These are phyloP conservation scores for Salvator merianae DNA, from an alignment of 2,113 vertebrate genomes.

Conservation along the genomic window DNA sequence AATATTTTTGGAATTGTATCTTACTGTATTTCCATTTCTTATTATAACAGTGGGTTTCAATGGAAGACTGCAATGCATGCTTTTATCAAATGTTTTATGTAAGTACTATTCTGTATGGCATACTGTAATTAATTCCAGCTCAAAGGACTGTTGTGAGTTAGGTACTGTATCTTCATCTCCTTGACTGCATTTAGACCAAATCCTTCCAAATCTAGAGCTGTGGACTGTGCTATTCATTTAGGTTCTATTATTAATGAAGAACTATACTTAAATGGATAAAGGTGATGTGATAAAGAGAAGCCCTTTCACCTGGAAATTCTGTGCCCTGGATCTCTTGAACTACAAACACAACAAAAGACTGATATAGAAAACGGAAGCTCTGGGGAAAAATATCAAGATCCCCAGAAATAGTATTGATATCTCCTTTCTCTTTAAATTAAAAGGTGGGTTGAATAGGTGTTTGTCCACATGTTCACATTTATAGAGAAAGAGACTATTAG, in stretches of 20 bases:
- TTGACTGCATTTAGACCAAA: not conserved
- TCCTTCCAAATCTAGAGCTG: not conserved
- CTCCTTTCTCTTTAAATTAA: not conserved
- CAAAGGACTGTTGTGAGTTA: not conserved
- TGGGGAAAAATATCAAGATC: not conserved
- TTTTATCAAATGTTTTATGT: not conserved
- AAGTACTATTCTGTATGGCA: not conserved
- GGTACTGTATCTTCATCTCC: not conserved
- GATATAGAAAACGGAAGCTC: not conserved
- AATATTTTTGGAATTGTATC: not conserved
- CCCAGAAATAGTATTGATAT: not conserved
- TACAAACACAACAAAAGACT: not conserved
- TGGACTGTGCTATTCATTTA: not conserved
- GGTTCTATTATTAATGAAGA: no score
- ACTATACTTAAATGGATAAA: no score
- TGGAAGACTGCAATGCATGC: not conserved
- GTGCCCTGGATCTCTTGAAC: not conserved
- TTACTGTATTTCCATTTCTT: not conserved
- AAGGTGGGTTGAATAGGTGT: not conserved
- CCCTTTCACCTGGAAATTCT: not conserved
- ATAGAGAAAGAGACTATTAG: not conserved
- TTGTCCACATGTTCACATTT: not conserved
- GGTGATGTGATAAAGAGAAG: not conserved
- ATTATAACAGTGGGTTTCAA: not conserved
- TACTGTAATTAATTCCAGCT: not conserved